These are phyloP conservation scores for Eristalis arbustorum DNA, from an alignment of 2,888 invertebrate species.

Conservation along the genomic window DNA sequence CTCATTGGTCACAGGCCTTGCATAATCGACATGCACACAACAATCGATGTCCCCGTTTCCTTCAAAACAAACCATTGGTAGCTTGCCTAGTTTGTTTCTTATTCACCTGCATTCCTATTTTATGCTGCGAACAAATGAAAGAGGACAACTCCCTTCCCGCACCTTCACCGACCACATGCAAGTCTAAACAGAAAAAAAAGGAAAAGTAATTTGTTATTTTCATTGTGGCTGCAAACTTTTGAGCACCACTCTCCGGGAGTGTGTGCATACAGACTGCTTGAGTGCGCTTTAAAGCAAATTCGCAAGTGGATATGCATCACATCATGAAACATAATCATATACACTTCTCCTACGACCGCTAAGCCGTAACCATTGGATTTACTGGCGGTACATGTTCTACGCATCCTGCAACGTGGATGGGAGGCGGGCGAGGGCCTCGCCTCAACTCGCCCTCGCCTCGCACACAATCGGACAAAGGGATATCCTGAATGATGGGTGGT, in stretches of 20 bases:
- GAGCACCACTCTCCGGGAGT: slow-evolving; percentile 19
- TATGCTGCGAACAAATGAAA: background rate
- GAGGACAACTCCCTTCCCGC: background rate
- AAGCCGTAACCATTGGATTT: slow-evolving; percentile 46
- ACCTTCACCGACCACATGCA: background rate
- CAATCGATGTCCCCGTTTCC: background rate
- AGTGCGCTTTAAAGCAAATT: slow-evolving; percentile 39
- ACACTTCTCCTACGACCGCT: slow-evolving; percentile 32
- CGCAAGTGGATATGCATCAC: slow-evolving; percentile 35
- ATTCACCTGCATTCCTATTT: background rate
- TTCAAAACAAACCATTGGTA: background rate
- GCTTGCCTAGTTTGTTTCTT: background rate
- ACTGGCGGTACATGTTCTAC: slow-evolving; percentile 14
- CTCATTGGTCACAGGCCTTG: background rate
- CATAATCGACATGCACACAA: background rate
- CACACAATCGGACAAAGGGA: slow-evolving; percentile 31
- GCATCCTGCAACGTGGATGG: slow-evolving; percentile 6
- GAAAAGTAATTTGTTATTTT: slow-evolving; percentile 6
- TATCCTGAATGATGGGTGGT: background rate
- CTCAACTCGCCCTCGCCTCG: slow-evolving; percentile 2
- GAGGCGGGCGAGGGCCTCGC: slow-evolving; percentile 7
- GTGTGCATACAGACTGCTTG: background rate
- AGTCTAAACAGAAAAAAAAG: background rate
- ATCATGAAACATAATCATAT: slow-evolving; percentile 48
- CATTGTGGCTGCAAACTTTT: background rate